A percentile compares a stretch with the other conserved stretches of the same genome.
phyloP scores from a whole-genome alignment of 2,797 vertebrate species.

The Eleutherodactylus coqui region DNA sequence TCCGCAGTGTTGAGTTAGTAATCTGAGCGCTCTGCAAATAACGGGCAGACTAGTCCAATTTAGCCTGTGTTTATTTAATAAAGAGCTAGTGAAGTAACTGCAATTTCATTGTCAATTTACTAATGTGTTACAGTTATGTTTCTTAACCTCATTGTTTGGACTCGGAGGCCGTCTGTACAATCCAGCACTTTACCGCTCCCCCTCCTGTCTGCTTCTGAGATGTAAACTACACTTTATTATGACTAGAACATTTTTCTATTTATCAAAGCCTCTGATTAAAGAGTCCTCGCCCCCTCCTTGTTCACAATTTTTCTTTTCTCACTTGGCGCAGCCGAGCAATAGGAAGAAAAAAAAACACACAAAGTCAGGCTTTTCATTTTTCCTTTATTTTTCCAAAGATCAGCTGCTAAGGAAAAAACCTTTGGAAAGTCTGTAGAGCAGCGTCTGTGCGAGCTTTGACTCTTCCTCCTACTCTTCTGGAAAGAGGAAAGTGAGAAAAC shows the following conservation, averaged over 20 bases:
- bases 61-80: constrained; percentile 77
- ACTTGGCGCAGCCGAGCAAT: constrained; percentile 67
- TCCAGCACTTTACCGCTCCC: constrained; percentile 69
- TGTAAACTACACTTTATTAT: constrained; percentile 75
- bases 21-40: constrained; percentile 69
- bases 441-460: constrained; percentile 67
- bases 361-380: constrained; percentile 44
- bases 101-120: constrained; percentile 76
- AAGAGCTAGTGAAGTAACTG: constrained; percentile 74
- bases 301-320: constrained; percentile 65
- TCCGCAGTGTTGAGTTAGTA: constrained; percentile 70
- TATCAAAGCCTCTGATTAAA: constrained; percentile 75
- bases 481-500: constrained; percentile 65
- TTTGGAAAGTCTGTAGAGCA: constrained; percentile 69
- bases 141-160: constrained; percentile 78
- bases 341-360: constrained; percentile 13
- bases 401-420: constrained; percentile 49
- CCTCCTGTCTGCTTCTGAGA: constrained; percentile 64
- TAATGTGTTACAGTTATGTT: constrained; percentile 75
- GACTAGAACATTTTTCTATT: constrained; percentile 78
- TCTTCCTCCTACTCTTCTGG: constrained; percentile 70
- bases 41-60: constrained; percentile 70
- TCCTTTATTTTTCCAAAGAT: constrained; percentile 34
- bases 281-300: constrained; percentile 65
- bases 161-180: constrained; percentile 70